phyloP scores from a whole-genome alignment of 2,113 vertebrate genomes.

The Ophthalmolycus amberensis region DNA sequence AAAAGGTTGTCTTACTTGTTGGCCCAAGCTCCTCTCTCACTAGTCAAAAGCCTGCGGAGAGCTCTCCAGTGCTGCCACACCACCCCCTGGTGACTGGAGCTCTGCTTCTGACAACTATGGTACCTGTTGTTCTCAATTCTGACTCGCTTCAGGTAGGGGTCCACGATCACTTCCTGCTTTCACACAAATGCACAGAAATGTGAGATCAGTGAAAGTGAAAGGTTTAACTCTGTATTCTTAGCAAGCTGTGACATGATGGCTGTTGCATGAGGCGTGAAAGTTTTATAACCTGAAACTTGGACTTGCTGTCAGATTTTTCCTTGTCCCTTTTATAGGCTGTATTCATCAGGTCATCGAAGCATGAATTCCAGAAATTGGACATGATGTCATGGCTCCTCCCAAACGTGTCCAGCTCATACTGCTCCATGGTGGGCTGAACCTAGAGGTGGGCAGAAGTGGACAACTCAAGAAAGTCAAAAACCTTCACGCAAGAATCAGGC shows the following conservation, averaged over 20 bases:
- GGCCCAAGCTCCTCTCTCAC: conserved; percentile 91
- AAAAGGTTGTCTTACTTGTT: conserved; percentile 80
- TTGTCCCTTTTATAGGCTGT: conserved; percentile 86
- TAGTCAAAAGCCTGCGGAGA: conserved; percentile 88
- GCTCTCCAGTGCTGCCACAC: conserved; percentile 91
- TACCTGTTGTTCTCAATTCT: conserved; percentile 88
- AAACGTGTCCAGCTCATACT: conserved; percentile 94
- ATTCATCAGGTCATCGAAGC: conserved; percentile 96
- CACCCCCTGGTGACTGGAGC: conserved; percentile 86
- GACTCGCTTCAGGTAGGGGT: conserved; percentile 84
- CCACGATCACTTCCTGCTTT: conserved; percentile 88
- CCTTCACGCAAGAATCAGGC: neutral
- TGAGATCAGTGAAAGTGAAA: neutral
- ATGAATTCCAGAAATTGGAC: conserved; percentile 98
- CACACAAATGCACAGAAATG: conserved; percentile 19
- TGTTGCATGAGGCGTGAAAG: neutral
- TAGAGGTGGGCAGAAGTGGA: conserved; percentile 52
- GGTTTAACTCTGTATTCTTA: neutral
- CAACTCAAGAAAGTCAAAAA: neutral
- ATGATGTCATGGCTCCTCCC: conserved; percentile 95
- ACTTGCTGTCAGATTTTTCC: conserved; percentile 84
- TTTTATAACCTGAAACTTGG: conserved; percentile 88
- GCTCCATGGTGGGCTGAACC: conserved; percentile 93
- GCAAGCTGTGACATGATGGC: neutral
- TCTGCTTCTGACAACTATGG: conserved; percentile 85